phyloP scores from a whole-genome alignment of 2,113 vertebrate genomes.

The Prunella fulvescens region DNA sequence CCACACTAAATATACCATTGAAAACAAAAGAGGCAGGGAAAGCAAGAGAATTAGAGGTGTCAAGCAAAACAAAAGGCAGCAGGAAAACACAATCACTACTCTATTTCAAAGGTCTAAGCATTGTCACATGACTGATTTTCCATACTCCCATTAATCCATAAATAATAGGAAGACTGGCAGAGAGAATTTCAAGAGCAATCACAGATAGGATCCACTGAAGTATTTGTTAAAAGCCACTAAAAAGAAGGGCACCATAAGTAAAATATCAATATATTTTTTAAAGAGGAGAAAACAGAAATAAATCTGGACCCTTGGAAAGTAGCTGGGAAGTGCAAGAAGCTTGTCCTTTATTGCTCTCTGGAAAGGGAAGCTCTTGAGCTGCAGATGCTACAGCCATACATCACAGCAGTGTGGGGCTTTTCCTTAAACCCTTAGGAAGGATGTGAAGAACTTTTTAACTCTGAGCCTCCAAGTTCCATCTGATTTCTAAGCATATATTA shows the following conservation, averaged over 20 bases:
- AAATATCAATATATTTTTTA: background rate
- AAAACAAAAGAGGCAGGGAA: background rate
- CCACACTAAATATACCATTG: background rate
- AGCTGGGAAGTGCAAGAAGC: background rate
- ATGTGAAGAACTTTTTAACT: background rate
- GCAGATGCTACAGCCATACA: background rate
- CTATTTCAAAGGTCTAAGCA: background rate
- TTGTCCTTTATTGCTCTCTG: background rate
- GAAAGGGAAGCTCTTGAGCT: background rate
- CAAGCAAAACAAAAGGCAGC: background rate
- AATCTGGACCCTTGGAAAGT: background rate
- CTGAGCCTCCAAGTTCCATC: background rate
- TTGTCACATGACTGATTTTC: background rate
- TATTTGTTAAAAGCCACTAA: background rate
- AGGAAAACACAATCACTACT: background rate
- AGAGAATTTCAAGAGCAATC: background rate
- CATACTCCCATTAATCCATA: background rate
- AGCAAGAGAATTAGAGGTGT: background rate
- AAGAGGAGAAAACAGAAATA: background rate
- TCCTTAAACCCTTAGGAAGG: background rate
- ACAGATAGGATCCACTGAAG: background rate
- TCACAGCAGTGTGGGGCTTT: background rate
- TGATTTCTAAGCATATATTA: background rate
- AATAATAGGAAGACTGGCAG: background rate
- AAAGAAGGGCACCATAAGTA: background rate